phyloP scores from a whole-genome alignment of 2,113 vertebrate genomes.

The Falcunculus frontatus region DNA sequence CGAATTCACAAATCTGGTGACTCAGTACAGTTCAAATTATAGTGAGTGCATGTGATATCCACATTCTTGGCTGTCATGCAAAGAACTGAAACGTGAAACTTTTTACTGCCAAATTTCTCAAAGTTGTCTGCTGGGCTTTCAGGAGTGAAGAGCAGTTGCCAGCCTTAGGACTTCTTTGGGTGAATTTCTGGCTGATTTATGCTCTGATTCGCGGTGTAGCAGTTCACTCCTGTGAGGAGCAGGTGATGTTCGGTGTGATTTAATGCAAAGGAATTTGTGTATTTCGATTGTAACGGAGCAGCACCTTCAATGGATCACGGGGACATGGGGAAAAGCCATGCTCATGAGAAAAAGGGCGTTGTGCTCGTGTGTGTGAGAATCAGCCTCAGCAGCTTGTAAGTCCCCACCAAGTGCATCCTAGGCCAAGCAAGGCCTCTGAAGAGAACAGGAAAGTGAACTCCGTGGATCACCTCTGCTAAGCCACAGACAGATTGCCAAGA shows the following conservation, averaged over 20 bases:
- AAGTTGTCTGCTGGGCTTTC: not conserved
- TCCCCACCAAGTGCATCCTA: not conserved
- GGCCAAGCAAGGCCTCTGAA: not conserved
- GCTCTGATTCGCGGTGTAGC: not conserved
- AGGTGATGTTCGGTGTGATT: not conserved
- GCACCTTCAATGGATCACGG: accelerated
- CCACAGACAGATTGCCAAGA: accelerated
- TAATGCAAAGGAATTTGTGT: not conserved
- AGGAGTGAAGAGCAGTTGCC: not conserved
- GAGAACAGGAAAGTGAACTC: not conserved
- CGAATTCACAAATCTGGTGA: not conserved
- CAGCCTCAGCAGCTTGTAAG: not conserved
- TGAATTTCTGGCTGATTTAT: not conserved
- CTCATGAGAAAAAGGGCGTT: too few relatives aligned
- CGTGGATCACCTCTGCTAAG: not conserved
- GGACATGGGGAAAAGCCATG: accelerated
- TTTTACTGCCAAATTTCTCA: not conserved
- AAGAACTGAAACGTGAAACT: not conserved
- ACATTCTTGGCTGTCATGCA: not conserved
- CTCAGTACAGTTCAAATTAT: not conserved
- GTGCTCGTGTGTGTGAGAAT: accelerated
- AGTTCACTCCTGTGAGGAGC: not conserved
- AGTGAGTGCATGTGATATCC: not conserved
- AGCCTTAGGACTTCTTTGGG: not conserved
- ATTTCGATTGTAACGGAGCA: accelerated